Conservation (phyloP, 2,797 vertebrate genomes). For the Alfaro cultratus region DNA sequence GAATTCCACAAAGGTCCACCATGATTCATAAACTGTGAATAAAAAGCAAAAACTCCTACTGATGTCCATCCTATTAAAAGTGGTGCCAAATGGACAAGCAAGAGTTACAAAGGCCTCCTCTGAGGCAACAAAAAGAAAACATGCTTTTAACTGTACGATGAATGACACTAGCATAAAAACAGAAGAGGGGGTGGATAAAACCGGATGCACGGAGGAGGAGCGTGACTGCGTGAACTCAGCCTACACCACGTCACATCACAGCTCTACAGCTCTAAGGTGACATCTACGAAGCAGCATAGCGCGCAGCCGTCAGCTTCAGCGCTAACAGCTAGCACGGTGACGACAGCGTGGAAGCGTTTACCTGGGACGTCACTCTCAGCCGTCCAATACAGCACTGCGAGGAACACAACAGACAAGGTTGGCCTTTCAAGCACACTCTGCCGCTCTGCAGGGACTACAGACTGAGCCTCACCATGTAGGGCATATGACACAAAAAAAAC, state of each 20-base stretch:
- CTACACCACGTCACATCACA: conserved; percentile 70
- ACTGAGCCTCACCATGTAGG: conserved; percentile 60
- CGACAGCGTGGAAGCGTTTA: conserved; percentile 70
- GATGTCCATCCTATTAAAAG: conserved; percentile 47
- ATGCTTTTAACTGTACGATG: conserved; percentile 32
- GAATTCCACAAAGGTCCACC: conserved; percentile 53
- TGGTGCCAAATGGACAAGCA: conserved; percentile 48
- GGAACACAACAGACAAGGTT: conserved; percentile 83
- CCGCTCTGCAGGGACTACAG: conserved; percentile 65
- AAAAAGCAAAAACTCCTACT: conserved; percentile 13
- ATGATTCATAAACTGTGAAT: conserved; percentile 10
- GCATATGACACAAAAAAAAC: conserved; percentile 42
- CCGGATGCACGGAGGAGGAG: conserved; percentile 60
- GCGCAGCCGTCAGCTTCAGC: conserved; percentile 56
- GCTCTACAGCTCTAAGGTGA: conserved; percentile 64
- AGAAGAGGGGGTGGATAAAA: conserved; percentile 18
- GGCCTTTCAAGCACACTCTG: conserved; percentile 80
- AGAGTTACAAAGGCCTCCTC: conserved; percentile 15
- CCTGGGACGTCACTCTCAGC: conserved; percentile 85
- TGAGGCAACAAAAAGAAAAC: conserved; percentile 33
- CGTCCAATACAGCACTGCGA: conserved; percentile 88
- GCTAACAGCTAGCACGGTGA: conserved; percentile 61
- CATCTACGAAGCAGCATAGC: conserved; percentile 72
- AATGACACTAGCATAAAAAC: conserved; percentile 32
- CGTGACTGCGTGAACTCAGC: conserved; percentile 47